phyloP scores from a whole-genome alignment of 2,888 invertebrate genomes.

The Myathropa florea region DNA sequence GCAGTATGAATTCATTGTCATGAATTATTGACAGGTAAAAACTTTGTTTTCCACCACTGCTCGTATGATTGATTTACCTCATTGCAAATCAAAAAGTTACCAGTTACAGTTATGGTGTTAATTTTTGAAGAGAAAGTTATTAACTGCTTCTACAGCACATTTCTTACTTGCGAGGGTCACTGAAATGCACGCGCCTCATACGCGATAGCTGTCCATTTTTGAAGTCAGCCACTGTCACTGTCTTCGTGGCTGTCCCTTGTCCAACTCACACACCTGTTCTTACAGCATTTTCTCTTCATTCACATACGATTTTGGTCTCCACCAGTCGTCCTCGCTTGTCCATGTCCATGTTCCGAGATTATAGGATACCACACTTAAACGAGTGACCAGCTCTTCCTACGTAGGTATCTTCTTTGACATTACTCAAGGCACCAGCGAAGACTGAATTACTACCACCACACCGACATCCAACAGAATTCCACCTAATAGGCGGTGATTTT shows the following conservation, averaged over 20 bases:
- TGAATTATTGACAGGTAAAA: too few relatives aligned
- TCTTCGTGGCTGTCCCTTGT: not conserved
- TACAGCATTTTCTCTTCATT: not conserved
- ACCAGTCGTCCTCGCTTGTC: slow-evolving; percentile 25
- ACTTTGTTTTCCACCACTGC: too few relatives aligned
- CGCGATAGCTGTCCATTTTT: not conserved
- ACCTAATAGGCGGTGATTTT: slow-evolving; percentile 66
- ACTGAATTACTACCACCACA: not conserved
- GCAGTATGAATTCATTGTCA: too few relatives aligned
- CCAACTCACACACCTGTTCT: slow-evolving; percentile 43
- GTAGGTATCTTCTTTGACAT: not conserved
- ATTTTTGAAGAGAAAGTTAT: too few relatives aligned
- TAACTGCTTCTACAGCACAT: too few relatives aligned
- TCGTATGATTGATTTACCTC: too few relatives aligned
- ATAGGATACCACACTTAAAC: slow-evolving; percentile 33
- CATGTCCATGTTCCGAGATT: slow-evolving; percentile 44
- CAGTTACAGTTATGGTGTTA: too few relatives aligned
- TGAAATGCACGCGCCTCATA: too few relatives aligned
- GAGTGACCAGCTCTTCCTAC: not conserved
- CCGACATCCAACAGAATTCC: slow-evolving; percentile 18
- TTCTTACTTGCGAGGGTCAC: too few relatives aligned
- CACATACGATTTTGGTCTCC: not conserved
- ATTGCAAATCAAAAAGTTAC: too few relatives aligned
- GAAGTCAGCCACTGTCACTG: not conserved
- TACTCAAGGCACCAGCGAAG: slow-evolving; percentile 13